phyloP scores from a whole-genome alignment of 2,797 vertebrate species.

The Ctenopoma kingsleyae region DNA sequence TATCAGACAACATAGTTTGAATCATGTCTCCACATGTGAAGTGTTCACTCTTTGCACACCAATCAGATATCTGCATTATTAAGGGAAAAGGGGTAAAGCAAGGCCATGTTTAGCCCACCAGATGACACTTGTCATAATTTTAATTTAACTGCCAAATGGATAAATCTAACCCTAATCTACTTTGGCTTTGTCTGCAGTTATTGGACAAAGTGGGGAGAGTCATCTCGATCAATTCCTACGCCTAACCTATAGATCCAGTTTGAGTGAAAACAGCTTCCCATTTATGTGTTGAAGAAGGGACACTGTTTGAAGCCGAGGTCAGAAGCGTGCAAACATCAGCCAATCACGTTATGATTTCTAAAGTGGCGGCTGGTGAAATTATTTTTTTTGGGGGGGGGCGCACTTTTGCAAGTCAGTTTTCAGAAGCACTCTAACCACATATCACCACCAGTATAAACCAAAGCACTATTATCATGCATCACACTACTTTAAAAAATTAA shows the following conservation, averaged over 20 bases:
- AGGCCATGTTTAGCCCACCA: background rate
- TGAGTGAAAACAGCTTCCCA: background rate
- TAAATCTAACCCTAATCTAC: background rate
- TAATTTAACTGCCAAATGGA: background rate
- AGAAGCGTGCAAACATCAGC: constrained; percentile 20
- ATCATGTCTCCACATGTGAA: constrained; percentile 20
- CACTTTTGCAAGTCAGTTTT: too few species aligned
- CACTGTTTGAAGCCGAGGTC: background rate
- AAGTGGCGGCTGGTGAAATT: too few species aligned
- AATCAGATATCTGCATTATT: background rate
- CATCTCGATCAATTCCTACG: too few species aligned
- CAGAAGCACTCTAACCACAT: too few species aligned
- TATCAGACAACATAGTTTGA: background rate
- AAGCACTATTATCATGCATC: too few species aligned
- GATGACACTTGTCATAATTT: background rate
- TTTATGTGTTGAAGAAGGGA: constrained; percentile 22
- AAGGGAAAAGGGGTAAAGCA: background rate
- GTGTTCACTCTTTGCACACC: background rate
- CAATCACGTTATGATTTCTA: constrained; percentile 20
- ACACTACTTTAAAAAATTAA: too few species aligned
- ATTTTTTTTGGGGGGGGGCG: too few species aligned
- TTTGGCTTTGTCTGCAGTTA: too few species aligned
- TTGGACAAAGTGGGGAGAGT: too few species aligned
- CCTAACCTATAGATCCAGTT: background rate
- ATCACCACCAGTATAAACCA: too few species aligned